Evolutionary conservation across 1,140 invertebrate species (phyloP), one percentile per base, ranked within the genome.

Genomic region (Ptiloglossa arizonensis): DNA sequence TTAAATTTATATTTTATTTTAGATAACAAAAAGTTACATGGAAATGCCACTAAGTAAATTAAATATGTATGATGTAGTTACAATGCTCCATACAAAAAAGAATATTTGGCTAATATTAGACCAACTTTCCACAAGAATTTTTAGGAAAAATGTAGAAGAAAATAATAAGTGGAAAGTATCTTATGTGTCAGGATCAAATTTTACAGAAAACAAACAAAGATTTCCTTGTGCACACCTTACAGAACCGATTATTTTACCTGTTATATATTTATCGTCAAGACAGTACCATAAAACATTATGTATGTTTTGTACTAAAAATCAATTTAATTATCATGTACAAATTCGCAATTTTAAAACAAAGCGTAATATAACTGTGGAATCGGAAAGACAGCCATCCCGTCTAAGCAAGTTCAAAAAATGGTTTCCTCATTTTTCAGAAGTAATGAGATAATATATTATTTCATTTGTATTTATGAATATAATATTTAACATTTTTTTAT

Each of bases 271-370:
- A 57, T 32, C 76, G 9, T 79, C 66, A 5, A 87, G 84, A 77
- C 81, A 84, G 6, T 71, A 87, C 24, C 13, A 57, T 29, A 88
- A 72, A 80, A 71, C 86, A 48, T 54, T 87, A 35, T 85, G 84
- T 48, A 88, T 82, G 35, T 69, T 85, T 52, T 84, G 71, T 35
- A 57, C 64, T 29, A 79, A 84, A 69, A 69, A 78, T 17, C 46
- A 70, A 22, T 75, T 75, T 29, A 79, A 70, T 80, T 75, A 84
- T 50, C 80, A 79, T 66, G 24, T 85, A 62, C 87, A 91, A 90
- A 91, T 94, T 17, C 93, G 95, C 73, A 93, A 93, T 46, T 97
- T 97, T 87, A 97, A 97, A 90, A 97, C 96, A 6, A 94, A 96
- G 80, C 91, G 96, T 76, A 94, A 93, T 60, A 93, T 96, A 11